Evolutionary conservation across 2,113 vertebrate genomes (phyloP), one percentile per base, ranked within the genome.

Genomic region (Vireo altiloquus): DNA sequence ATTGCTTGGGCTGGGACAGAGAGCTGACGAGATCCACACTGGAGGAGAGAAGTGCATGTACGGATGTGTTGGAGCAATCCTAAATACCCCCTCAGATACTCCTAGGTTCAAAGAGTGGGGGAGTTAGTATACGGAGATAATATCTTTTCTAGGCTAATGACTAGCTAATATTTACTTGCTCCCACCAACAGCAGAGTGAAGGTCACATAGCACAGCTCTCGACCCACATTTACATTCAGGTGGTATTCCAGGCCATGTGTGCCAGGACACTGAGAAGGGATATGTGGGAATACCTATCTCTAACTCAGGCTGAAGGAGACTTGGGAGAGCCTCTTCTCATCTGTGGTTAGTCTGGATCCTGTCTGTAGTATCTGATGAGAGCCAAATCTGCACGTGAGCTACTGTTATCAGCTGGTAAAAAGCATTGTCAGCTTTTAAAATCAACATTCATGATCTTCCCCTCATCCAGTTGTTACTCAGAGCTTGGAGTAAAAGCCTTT

Each of bases 91-190:
- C 11, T 71, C 80, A 70, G 65, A 33, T 74, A 72, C 28, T 80
- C 52, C 42, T 57, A 77, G 88, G 88, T 89, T 89, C 87, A 95
- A 95, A 93, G 92, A 57, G 37, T 75, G 71, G 37, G 52, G 16
- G 21, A 91, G 39, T 19, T 82, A 15, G 37, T 68, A 46, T 8
- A 64, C 24, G 31, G 63, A 69, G 53, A 52, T n/a, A 40, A 13
- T 52, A 78, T 88, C 46, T 89, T 70, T 66, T 39, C 49, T 46
- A 88, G 89, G 83, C 56, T 91, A 79, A 89, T 83, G 95, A 96
- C 96, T 15, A 85, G 88, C 60, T 90, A 95, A 93, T 97, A 95
- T 97, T 97, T 95, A 94, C 94, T 89, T 78, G 27, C 22, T 59
- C 60, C 68, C 28, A 87, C 35, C 64, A 92, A 9, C 20, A 74